phyloP scores from a whole-genome alignment of 2,113 vertebrate genomes.

The Gadus macrocephalus region DNA sequence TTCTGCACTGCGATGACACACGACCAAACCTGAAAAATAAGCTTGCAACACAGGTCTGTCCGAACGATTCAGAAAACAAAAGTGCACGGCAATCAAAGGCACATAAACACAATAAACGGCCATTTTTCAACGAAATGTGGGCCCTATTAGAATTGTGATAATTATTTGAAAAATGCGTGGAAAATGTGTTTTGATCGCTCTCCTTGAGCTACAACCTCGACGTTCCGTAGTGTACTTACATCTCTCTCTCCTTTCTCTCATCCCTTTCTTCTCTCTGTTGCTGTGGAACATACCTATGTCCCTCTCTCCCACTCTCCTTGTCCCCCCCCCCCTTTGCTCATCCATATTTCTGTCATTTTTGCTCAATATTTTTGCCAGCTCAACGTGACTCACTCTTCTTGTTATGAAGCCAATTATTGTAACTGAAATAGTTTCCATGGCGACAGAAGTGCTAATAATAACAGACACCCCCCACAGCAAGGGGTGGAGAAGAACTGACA shows the following conservation, averaged over 20 bases:
- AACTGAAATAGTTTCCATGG: slow-evolving; percentile 73
- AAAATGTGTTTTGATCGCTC: neutral
- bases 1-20: no score
- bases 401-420: slow-evolving; percentile 71
- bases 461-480: slow-evolving; percentile 69
- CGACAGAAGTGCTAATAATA: slow-evolving; percentile 73
- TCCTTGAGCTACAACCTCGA: neutral
- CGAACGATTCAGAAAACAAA: neutral
- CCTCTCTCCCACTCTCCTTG: slow-evolving; percentile 24
- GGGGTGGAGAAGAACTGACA: slow-evolving; percentile 47
- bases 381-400: slow-evolving; percentile 60
- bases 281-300: slow-evolving; percentile 28
- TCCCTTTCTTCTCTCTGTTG: slow-evolving; percentile 19
- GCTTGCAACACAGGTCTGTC: neutral
- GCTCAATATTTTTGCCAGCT: slow-evolving; percentile 33
- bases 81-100: neutral
- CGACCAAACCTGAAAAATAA: no score
- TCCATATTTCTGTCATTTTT: neutral
- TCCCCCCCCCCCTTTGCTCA: slow-evolving; percentile 8
- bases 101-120: neutral
- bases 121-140: neutral
- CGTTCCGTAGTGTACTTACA: neutral
- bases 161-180: no score
- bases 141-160: no score
- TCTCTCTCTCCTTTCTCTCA: neutral